Evolutionary conservation across 2,113 vertebrate species (phyloP), one percentile per base, ranked within the genome.

Genomic region (Aix galericulata): DNA sequence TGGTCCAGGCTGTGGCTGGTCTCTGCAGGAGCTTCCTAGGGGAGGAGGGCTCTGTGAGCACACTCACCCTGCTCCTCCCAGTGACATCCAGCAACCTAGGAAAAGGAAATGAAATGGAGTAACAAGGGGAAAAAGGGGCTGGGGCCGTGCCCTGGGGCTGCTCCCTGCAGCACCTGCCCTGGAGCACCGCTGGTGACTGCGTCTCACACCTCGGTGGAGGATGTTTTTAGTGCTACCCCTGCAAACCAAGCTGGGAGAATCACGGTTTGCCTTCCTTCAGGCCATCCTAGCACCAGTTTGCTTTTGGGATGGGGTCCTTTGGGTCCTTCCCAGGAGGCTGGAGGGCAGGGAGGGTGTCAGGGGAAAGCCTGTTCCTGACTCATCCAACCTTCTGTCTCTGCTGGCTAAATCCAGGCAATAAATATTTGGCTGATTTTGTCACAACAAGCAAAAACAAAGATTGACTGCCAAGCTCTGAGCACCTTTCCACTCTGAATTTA

Each of bases 401-500:
- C 26, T 50, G 83, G n/a, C 59, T 88, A 55, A 69, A 88, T 31
- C 3, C 67, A 50, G 75, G 23, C 40, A 58, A 78, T 74, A 77
- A 95, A 77, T 73, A 58, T 0, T 2, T 62, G 69, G 29, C 68
- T 75, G 36, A 38, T 92, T 91, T 62, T 77, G 78, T 87, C 64
- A 62, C 91, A 90, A 63, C 64, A 79, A 66, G 77, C 67, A 67
- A 86, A 82, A 81, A 46, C 77, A 79, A 69, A 92, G 88, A 94
- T 84, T 60, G 88, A 88, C 76, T 81, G 83, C 71, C 44, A 13
- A n/a, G 71, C 59, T 73, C 40, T 0, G 8, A 94, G 95, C 66
- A 89, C 91, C 86, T 90, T 80, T 88, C 73, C 9, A 11, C 82
- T 91, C 71, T 48, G 91, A 81, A 74, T 88, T 95, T 71, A 89